Conservation (phyloP, 2,888 invertebrate genomes). For the Spisula solida region DNA sequence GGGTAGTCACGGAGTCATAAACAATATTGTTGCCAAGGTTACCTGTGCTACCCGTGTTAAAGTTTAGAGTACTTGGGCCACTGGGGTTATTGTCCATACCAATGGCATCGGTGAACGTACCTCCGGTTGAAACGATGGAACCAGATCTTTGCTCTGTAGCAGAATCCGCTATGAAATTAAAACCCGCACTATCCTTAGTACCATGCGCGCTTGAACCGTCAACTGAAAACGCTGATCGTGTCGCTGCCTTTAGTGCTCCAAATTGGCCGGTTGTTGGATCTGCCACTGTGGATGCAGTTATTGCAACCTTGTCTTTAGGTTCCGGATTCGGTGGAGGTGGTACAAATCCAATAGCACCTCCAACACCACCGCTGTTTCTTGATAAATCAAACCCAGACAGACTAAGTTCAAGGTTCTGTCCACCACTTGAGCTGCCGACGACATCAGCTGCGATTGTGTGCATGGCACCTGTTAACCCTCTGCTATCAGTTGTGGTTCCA, state of each 20-base stretch:
- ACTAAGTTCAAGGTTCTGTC: not conserved
- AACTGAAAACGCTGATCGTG: not conserved
- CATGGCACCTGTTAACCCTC: not conserved
- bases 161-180: too few relatives aligned
- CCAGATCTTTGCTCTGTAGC: too few relatives aligned
- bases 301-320: not conserved
- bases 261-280: not conserved
- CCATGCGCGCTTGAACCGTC: not conserved
- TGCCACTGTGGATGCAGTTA: not conserved
- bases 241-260: not conserved
- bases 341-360: not conserved
- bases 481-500: not conserved
- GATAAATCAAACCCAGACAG: not conserved
- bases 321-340: conserved; percentile 25
- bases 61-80: not conserved
- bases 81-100: not conserved
- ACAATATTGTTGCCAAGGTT: not conserved
- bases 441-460: not conserved
- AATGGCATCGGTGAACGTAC: too few relatives aligned
- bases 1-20: not conserved
- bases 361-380: not conserved
- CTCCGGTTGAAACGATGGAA: too few relatives aligned
- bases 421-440: not conserved
- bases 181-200: not conserved
- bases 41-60: not conserved